Evolutionary conservation across 2,888 invertebrate genomes (phyloP), one percentile per base, ranked within the genome.

Genomic region (Himalopsyche japonica): DNA sequence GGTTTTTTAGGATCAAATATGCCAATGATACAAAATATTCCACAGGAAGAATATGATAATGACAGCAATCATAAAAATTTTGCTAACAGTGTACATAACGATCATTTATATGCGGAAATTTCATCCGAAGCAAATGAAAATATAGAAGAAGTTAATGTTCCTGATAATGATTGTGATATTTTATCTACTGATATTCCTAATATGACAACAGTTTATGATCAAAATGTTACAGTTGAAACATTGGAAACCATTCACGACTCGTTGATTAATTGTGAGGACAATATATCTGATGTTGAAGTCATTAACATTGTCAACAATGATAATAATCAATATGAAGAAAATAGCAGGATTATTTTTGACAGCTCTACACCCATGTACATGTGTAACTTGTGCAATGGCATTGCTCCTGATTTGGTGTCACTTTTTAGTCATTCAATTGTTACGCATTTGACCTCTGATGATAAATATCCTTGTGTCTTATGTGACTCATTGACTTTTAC

Each of bases 211-310:
- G 20, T 27, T 27, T n/a, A 20, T 20, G 34, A 76, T 83, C 80
- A 83, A 81, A 81, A 83, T 77, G 83, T 83, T 57, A 57, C 81
- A n/a, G 76, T 83, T 30, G 83, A 83, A 30, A 30, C 83, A 32
- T 80, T 76, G 15, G 83, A 80, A 49, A 78, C 64, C 24, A 27
- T 57, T 10, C 24, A 6, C 4, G 77, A 80, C 7, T 32, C 76
- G 12, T 30, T 76, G 27, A 76, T 32, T 15, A 24, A 76, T 30
- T 24, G 20, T 12, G 76, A 76, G 18, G 32, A 76, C 5, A 76
- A 76, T 27, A 79, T 80, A 70, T 76, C 79, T 5, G 76, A 83
- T 1, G 32, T 80, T 10, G 83, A 83, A 34, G 32, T 82, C n/a
- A 57, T 82, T 2, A 77, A 82, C 32, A 81, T 81, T 15, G 37